Percentiles rank a stretch among this genome's conserved stretches.
These are phyloP conservation scores for Aphodius granarius DNA, from an alignment of 2,888 invertebrate genomes.

Conservation along the genomic window DNA sequence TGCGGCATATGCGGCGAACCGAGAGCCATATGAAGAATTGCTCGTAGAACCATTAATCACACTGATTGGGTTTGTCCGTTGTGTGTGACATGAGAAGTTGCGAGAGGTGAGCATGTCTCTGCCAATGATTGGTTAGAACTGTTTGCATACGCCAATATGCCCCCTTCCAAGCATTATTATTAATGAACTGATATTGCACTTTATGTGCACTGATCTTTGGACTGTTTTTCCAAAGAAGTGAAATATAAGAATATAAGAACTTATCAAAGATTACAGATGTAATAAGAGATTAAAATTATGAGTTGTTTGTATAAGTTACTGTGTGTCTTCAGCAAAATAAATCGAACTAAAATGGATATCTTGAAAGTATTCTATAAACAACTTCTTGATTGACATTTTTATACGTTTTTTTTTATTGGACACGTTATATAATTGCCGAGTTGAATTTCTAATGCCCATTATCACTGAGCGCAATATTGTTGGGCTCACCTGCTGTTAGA, in stretches of 20 bases:
- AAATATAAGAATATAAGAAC: too few species aligned
- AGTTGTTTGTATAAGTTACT: too few species aligned
- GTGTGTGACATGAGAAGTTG: slow-evolving; percentile 37
- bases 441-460: background rate
- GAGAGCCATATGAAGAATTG: slow-evolving; percentile 29
- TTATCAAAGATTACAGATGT: too few species aligned
- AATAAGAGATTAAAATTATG: too few species aligned
- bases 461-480: background rate
- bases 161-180: slow-evolving; percentile 39
- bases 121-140: slow-evolving; percentile 38
- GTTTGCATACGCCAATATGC: slow-evolving; percentile 39
- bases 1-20: slow-evolving; percentile 17
- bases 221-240: too few species aligned
- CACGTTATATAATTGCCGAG: background rate
- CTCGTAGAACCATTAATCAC: slow-evolving; percentile 35
- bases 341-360: too few species aligned
- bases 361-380: too few species aligned
- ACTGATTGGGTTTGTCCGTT: slow-evolving; percentile 38
- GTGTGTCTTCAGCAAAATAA: too few species aligned
- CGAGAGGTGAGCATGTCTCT: slow-evolving; percentile 35
- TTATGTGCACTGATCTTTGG: too few species aligned
- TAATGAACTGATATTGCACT: slow-evolving; percentile 42
- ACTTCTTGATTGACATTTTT: background rate
- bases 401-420: background rate
- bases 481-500: background rate